Evolutionary conservation across 2,113 vertebrate species (phyloP).

Genomic region (Halichoeres trimaculatus): DNA sequence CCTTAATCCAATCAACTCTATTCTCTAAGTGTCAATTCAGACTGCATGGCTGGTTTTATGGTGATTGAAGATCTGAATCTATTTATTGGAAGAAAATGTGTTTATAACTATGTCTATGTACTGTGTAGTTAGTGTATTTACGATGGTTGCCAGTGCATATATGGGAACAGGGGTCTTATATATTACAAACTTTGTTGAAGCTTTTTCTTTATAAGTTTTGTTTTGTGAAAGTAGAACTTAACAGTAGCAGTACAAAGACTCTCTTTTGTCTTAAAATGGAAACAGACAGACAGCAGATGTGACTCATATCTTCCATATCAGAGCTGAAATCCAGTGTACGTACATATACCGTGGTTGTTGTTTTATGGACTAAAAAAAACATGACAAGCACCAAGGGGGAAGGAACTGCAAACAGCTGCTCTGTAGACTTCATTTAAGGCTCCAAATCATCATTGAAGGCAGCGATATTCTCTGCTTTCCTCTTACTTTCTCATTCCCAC

Average conservation of each 20-base stretch:
- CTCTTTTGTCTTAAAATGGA: no score
- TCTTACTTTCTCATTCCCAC: slow-evolving; percentile 41
- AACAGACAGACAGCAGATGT: background rate
- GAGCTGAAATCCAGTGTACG: background rate
- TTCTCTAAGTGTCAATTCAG: background rate
- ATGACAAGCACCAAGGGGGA: slow-evolving; percentile 3
- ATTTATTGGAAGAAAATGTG: background rate
- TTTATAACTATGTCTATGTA: no score
- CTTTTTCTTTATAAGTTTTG: no score
- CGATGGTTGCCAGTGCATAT: no score
- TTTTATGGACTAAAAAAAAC: background rate
- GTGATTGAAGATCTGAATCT: background rate
- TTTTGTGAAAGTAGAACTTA: no score
- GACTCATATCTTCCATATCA: background rate
- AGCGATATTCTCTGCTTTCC: slow-evolving; percentile 51
- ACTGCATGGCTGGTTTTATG: background rate
- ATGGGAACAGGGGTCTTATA: no score
- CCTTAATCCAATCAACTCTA: no score
- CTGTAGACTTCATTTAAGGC: slow-evolving; percentile 44
- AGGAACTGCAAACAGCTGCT: slow-evolving; percentile 52
- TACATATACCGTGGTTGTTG: background rate
- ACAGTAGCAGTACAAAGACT: no score
- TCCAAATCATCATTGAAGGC: slow-evolving; percentile 53
- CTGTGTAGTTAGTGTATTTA: no score
- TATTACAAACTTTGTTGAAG: no score